These are phyloP conservation scores for Heliconius aoede DNA, from an alignment of 2,888 invertebrate species.

Conservation along the genomic window DNA sequence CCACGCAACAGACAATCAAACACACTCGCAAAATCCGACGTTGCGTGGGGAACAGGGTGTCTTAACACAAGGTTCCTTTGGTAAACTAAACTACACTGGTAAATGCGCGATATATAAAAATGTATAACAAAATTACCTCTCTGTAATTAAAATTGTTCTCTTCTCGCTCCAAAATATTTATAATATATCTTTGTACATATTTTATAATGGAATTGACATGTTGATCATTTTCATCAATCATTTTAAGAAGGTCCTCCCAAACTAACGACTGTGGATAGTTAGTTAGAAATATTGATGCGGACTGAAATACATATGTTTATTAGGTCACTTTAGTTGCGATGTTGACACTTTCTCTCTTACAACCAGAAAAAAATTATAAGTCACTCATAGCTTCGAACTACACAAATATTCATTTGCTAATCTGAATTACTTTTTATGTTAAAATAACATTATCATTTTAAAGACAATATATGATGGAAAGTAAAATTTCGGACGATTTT, in stretches of 20 bases:
- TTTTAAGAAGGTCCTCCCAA: constrained; percentile 57
- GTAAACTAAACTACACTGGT: no score
- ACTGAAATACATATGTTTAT: constrained; percentile 50
- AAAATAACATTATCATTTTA: no score
- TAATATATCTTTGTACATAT: constrained; percentile 44
- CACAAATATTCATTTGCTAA: no score
- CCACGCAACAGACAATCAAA: no score
- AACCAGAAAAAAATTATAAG: no score
- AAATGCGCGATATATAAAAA: neutral
- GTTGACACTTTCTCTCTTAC: no score
- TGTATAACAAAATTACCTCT: constrained; percentile 21
- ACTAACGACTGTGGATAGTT: constrained; percentile 51
- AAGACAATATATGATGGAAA: no score
- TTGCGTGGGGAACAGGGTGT: neutral
- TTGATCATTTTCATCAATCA: constrained; percentile 45
- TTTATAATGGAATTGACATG: constrained; percentile 46
- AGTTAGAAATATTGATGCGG: constrained; percentile 54
- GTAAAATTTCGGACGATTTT: no score
- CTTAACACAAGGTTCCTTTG: neutral
- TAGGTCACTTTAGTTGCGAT: no score
- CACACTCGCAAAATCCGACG: no score
- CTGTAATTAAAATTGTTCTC: constrained; percentile 6
- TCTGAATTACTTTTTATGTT: no score
- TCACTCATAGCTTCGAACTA: no score
- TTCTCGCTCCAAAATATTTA: constrained; percentile 35